Conservation (phyloP, 2,113 vertebrate species). For the Leucopsar rothschildi region DNA sequence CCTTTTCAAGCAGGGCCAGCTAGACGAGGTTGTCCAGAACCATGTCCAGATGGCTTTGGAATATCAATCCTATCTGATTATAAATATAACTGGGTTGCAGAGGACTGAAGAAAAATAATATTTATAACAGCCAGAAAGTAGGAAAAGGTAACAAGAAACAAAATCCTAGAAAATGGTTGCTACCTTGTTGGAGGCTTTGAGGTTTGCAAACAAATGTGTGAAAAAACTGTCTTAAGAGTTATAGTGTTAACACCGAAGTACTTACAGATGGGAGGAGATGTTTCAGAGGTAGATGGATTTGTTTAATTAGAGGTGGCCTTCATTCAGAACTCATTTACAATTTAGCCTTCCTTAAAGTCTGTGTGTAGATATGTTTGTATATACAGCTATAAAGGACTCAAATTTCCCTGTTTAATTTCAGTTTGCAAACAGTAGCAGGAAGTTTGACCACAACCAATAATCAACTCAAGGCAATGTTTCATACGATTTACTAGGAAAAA, state of each 20-base stretch:
- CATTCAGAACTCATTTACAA: not conserved
- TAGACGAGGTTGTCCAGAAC: not conserved
- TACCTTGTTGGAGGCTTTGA: not conserved
- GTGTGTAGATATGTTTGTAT: not conserved
- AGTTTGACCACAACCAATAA: not conserved
- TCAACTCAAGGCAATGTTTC: not conserved
- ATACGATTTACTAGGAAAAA: not conserved
- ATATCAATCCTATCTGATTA: not conserved
- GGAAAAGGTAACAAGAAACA: not conserved
- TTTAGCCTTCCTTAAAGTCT: not conserved
- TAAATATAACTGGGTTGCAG: not conserved
- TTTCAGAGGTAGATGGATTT: not conserved
- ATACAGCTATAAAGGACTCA: not conserved
- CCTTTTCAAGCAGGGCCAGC: not conserved
- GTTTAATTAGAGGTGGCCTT: not conserved
- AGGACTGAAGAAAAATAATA: not conserved
- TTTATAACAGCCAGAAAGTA: not conserved
- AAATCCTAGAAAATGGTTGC: not conserved
- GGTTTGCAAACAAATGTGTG: not conserved
- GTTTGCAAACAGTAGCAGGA: not conserved
- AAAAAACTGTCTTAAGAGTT: not conserved
- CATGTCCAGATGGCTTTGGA: not conserved
- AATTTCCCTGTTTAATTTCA: not conserved
- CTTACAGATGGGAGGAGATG: not conserved
- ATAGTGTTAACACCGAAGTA: not conserved